phyloP scores from a whole-genome alignment of 2,797 vertebrate genomes.

The Hoplostethus atlanticus region DNA sequence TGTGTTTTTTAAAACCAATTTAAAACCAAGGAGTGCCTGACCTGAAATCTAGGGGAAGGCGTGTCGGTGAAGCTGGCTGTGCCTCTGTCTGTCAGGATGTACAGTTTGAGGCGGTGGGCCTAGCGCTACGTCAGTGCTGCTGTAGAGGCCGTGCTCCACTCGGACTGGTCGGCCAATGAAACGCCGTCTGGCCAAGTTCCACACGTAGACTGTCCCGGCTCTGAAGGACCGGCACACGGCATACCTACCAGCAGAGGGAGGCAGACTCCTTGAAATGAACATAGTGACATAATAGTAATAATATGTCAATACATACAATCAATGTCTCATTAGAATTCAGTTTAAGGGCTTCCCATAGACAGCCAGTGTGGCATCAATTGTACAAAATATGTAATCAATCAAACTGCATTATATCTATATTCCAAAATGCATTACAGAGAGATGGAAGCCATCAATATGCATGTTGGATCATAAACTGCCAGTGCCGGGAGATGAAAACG shows the following conservation, averaged over 20 bases:
- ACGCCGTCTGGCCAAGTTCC: slow-evolving; percentile 73
- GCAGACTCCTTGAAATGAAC: slow-evolving; percentile 15
- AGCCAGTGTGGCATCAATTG: too few relatives aligned
- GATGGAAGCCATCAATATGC: too few relatives aligned
- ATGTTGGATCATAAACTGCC: too few relatives aligned
- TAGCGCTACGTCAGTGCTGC: slow-evolving; percentile 70
- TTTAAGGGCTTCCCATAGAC: too few relatives aligned
- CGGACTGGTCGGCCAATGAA: slow-evolving; percentile 67
- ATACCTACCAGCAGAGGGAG: slow-evolving; percentile 63
- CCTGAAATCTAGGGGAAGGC: slow-evolving; percentile 72
- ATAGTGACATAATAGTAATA: too few relatives aligned
- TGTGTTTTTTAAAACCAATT: not conserved
- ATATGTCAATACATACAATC: too few relatives aligned
- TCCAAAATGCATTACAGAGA: too few relatives aligned
- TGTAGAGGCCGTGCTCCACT: slow-evolving; percentile 75
- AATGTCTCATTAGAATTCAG: too few relatives aligned
- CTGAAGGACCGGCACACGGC: slow-evolving; percentile 69
- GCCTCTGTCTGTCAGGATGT: slow-evolving; percentile 75
- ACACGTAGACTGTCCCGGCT: slow-evolving; percentile 65
- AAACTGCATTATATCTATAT: too few relatives aligned
- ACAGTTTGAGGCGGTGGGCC: slow-evolving; percentile 70
- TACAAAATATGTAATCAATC: too few relatives aligned
- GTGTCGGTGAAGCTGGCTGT: slow-evolving; percentile 57
- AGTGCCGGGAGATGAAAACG: not conserved
- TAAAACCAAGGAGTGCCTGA: slow-evolving; percentile 11